Evolutionary conservation across 1,140 invertebrate species (phyloP).

Genomic region (Trichonephila inaurata): DNA sequence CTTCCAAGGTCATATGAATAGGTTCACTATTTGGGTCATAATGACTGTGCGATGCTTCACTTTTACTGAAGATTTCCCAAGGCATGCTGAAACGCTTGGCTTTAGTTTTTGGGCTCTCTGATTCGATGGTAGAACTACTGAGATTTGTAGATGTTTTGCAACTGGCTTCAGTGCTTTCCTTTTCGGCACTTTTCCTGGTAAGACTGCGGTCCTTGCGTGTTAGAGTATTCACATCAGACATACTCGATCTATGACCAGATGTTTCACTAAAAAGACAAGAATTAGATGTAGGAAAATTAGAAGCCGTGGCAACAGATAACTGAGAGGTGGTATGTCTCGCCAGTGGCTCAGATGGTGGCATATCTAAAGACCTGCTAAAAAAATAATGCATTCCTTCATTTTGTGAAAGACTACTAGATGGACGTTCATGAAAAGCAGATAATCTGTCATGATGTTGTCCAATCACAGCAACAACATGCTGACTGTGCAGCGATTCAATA

Average conservation of each 20-base stretch:
- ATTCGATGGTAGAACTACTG: constrained; percentile 34
- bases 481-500: constrained; percentile 70
- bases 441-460: constrained; percentile 73
- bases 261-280: constrained; percentile 69
- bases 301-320: constrained; percentile 63
- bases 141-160: constrained; percentile 49
- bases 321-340: constrained; percentile 60
- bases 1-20: constrained; percentile 91
- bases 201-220: constrained; percentile 22
- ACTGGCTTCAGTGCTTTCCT: neutral
- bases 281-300: constrained; percentile 73
- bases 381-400: constrained; percentile 76
- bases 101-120: constrained; percentile 55
- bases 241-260: constrained; percentile 58
- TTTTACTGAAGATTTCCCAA: constrained; percentile 71
- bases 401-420: constrained; percentile 76
- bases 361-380: constrained; percentile 77
- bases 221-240: constrained; percentile 59
- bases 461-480: constrained; percentile 71
- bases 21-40: constrained; percentile 83
- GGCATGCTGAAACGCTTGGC: constrained; percentile 70
- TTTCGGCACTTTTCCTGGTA: constrained; percentile 7
- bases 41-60: constrained; percentile 52
- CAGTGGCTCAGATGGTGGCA: constrained; percentile 68
- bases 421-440: constrained; percentile 77